Evolutionary conservation across 2,888 invertebrate species (phyloP), one percentile per base, ranked within the genome.

Genomic region (Apomyelois bistriatella): DNA sequence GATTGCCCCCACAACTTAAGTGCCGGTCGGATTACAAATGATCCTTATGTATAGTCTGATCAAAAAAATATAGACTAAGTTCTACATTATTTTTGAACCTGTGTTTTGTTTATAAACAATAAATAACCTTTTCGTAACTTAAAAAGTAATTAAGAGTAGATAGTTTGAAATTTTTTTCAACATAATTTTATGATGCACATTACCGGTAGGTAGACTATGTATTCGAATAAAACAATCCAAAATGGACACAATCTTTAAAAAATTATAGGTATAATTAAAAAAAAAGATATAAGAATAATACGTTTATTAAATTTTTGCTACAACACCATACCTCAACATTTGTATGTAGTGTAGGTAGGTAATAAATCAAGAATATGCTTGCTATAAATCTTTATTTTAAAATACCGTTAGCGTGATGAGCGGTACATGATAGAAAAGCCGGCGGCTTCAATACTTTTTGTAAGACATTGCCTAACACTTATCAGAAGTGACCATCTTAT

Each of bases 1-100:
- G 79, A 82, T 83, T 82, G 84, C 86, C 87, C 82, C 83, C 85
- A 76, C 85, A 76, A 82, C 84, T 86, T 86, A 88, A 88, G 89
- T 86, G 85, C 79, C 67, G 76, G 78, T 73, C 72, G 86, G 85
- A 88, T 86, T 87, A 88, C 79, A 79, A 79, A 68, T 63, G 75
- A 53, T 62, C 72, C 60, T 54, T 79, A 87, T 85, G 57, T 72
- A 61, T 87, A 86, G 85, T 72, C 56, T n/a, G 50, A 4, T 32
- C 32, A 32, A 12, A 3, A 12, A n/a, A n/a, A n/a, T n/a, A 12
- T 37, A 37, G 12, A 10, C 3, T 37, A 37, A 3, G 10, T n/a
- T 37, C 6, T 7, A 28, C 4, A n/a, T n/a, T n/a, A n/a, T n/a
- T n/a, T n/a, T n/a, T n/a, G n/a, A n/a, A n/a, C n/a, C n/a, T n/a